Base-by-base conservation (phyloP, 1,140 invertebrate genomes). In the Melipona quadrifasciata region DNA sequence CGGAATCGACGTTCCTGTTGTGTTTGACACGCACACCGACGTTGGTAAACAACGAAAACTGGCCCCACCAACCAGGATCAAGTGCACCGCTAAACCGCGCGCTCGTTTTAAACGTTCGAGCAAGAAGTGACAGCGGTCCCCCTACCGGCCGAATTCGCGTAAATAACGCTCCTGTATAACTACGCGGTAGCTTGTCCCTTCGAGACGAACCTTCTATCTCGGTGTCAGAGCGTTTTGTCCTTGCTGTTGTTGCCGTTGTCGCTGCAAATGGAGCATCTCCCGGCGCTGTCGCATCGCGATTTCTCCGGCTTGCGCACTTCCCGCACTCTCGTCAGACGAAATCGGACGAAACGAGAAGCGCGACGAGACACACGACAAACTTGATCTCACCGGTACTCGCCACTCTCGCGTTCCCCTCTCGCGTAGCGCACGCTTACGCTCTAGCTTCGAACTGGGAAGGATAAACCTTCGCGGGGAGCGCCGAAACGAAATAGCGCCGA, bases 231-330 rank as follows among this genome's bases (percentile, higher is more conserved):
- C 78, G 55, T 82, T 51, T 83, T 83, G 81, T 80, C 68, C 75
- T 80, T 87, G 74, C 51, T 76, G 80, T 82, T 82, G 80, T 82
- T 82, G 80, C 80, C 80, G 80, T 24, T 82, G 71, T 71, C 80
- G 14, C 72, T 79, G 67, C 67, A 53, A 82, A 77, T 58, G 53
- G 81, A 70, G 81, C 73, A 77, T 82, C 64, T 12, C 73, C 51
- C 73, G 67, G 75, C 51, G 75, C 39, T 84, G 82, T 78, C 76
- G 75, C 82, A 81, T 88, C 85, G 85, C 77, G 82, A 72, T 86
- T 31, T 19, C 24, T 51, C 27, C 55, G 57, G 34, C 53, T 57
- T 57, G 47, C 55, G 53, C 80, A 80, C 65, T 73, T 65, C 77
- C 55, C 58, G 71, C 65, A 73, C 71, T 65, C 73, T 61, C 64